Evolutionary conservation across 2,888 invertebrate species (phyloP).

Genomic region (Tethea ocularis): DNA sequence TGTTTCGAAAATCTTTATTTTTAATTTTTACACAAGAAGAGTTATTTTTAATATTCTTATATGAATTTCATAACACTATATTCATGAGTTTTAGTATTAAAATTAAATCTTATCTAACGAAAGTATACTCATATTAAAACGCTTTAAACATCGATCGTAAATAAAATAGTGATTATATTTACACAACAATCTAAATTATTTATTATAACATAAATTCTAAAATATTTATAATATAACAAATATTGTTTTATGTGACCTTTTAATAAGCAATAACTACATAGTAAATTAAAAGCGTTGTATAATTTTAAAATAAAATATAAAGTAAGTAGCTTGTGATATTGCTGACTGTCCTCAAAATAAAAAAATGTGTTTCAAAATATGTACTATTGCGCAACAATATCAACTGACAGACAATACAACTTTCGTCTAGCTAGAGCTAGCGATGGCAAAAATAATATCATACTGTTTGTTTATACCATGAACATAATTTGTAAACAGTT

Average conservation of each 20-base stretch:
- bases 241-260: slow-evolving; percentile 49
- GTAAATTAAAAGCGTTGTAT: slow-evolving; percentile 43
- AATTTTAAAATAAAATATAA: slow-evolving; percentile 28
- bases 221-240: slow-evolving; percentile 64
- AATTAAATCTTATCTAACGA: slow-evolving; percentile 52
- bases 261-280: slow-evolving; percentile 42
- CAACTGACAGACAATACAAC: background rate
- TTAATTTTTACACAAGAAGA: slow-evolving; percentile 74
- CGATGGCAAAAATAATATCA: background rate
- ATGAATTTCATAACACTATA: slow-evolving; percentile 62
- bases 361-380: too few relatives aligned
- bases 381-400: too few relatives aligned
- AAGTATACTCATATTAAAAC: slow-evolving; percentile 53
- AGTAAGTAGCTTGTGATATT: slow-evolving; percentile 1
- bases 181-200: slow-evolving; percentile 74
- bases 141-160: slow-evolving; percentile 66
- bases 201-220: slow-evolving; percentile 63
- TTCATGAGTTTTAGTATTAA: slow-evolving; percentile 54
- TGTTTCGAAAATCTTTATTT: slow-evolving; percentile 72
- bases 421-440: background rate
- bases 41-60: slow-evolving; percentile 65
- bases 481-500: background rate
- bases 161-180: slow-evolving; percentile 71
- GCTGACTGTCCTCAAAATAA: background rate
- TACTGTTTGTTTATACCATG: background rate